These are phyloP conservation scores for Thermophis baileyi DNA, from an alignment of 2,113 vertebrate species.

Conservation along the genomic window DNA sequence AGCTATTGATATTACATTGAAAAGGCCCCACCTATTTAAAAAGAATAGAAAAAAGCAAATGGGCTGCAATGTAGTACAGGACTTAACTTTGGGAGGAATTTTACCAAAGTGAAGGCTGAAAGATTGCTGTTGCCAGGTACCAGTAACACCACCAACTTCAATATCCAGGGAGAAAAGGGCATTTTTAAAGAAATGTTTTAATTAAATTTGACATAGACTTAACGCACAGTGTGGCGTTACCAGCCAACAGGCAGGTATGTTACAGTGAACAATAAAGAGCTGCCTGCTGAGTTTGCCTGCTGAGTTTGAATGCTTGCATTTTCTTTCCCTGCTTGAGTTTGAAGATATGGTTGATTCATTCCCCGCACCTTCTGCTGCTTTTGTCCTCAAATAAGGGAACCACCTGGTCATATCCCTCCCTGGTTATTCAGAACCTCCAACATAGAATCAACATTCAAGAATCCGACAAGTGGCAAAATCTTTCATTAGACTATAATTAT, in stretches of 20 bases:
- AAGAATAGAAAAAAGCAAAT: neutral
- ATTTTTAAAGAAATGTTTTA: constrained; percentile 19
- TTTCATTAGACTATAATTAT: constrained; percentile 58
- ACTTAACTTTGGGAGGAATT: neutral
- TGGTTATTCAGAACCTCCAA: constrained; percentile 38
- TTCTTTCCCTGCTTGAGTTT: constrained; percentile 55
- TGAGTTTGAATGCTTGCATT: constrained; percentile 51
- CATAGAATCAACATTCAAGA: constrained; percentile 50
- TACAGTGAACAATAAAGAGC: constrained; percentile 45
- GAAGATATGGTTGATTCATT: constrained; percentile 43
- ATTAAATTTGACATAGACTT: constrained; percentile 11
- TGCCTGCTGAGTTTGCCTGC: constrained; percentile 40
- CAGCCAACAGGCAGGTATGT: constrained; percentile 32
- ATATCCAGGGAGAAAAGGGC: neutral
- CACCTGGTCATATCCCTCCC: constrained; percentile 40
- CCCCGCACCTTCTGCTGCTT: constrained; percentile 51
- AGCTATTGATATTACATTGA: neutral
- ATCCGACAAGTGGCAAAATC: constrained; percentile 51
- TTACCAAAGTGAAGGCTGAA: constrained; percentile 2
- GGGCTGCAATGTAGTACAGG: constrained; percentile 12
- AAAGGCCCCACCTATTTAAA: neutral
- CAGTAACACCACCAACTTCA: constrained; percentile 4
- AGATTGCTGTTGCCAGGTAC: constrained; percentile 9
- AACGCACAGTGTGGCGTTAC: neutral
- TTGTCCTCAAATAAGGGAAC: constrained; percentile 61